Evolutionary conservation across 2,888 invertebrate genomes (phyloP), one percentile per base, ranked within the genome.

Genomic region (Alloscopus bannaensis): DNA sequence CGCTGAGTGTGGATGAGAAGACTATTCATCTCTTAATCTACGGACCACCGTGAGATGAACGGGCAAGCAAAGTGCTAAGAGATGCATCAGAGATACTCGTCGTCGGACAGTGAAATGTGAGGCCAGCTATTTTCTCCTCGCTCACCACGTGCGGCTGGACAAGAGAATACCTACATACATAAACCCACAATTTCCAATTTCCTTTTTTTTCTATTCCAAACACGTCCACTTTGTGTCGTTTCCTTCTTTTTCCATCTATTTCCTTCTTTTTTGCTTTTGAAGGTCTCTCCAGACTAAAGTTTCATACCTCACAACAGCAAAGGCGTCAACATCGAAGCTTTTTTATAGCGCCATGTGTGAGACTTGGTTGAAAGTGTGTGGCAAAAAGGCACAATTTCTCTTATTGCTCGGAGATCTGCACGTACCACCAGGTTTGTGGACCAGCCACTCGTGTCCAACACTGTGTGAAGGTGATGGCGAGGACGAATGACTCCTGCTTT

Each of bases 171-270:
- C n/a, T n/a, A n/a, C n/a, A n/a, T n/a, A n/a, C n/a, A n/a, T n/a
- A n/a, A n/a, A n/a, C 22, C 26, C 66, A 47, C 40, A 62, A 55
- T 11, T 47, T 76, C 62, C 57, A 45, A 47, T 65, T 31, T 45
- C 47, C 22, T 65, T 26, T 28, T 22, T 22, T 55, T 29, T 62
- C 22, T 52, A 60, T 70, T 28, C 45, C 24, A 59, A 18, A 31
- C 75, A 71, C 70, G 70, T 78, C 42, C 29, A 20, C 20, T 42
- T 52, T 22, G 18, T 55, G 70, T 78, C 70, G 65, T 60, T 70
- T 78, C 71, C 59, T 28, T 65, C 70, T 57, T 65, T 62, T 62
- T 16, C 65, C 59, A 45, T 59, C 65, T 62, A 36, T n/a, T 64
- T 22, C 26, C 16, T 22, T 36, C 59, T 31, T 55, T 22, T n/a